These are phyloP conservation scores for Mesitornis unicolor DNA, from an alignment of 2,113 vertebrate species.

Conservation along the genomic window DNA sequence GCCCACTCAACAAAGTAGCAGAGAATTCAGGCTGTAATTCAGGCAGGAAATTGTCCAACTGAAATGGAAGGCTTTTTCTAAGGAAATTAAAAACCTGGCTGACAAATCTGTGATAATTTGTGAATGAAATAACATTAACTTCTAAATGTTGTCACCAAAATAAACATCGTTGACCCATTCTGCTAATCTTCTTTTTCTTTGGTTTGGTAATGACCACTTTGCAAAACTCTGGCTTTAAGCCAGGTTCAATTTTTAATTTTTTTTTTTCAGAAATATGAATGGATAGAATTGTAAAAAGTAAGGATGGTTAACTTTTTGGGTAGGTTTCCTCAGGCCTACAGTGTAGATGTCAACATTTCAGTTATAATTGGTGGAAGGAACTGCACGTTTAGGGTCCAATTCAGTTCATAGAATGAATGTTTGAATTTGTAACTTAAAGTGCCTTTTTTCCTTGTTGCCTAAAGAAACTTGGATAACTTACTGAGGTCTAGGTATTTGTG, in stretches of 20 bases:
- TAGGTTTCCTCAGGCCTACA: not conserved
- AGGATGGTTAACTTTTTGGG: not conserved
- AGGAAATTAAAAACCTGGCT: not conserved
- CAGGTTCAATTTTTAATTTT: no score
- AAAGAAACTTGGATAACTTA: not conserved
- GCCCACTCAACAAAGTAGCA: not conserved
- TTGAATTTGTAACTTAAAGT: not conserved
- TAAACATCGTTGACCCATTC: not conserved
- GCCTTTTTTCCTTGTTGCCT: not conserved
- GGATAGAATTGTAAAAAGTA: not conserved
- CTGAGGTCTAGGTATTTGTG: not conserved
- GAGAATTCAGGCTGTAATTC: not conserved
- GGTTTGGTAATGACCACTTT: not conserved
- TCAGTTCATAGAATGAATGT: not conserved
- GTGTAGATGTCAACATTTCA: not conserved
- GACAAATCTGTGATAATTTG: not conserved
- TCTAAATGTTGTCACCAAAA: not conserved
- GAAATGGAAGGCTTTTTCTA: not conserved
- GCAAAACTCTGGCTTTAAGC: not conserved
- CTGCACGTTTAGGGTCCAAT: not conserved
- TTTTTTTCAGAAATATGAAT: not conserved
- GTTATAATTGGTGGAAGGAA: not conserved
- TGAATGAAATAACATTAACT: not conserved
- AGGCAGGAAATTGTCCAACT: not conserved
- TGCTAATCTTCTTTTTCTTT: not conserved